Evolutionary conservation across 2,113 vertebrate genomes (phyloP).

Genomic region (Microtus pennsylvanicus): DNA sequence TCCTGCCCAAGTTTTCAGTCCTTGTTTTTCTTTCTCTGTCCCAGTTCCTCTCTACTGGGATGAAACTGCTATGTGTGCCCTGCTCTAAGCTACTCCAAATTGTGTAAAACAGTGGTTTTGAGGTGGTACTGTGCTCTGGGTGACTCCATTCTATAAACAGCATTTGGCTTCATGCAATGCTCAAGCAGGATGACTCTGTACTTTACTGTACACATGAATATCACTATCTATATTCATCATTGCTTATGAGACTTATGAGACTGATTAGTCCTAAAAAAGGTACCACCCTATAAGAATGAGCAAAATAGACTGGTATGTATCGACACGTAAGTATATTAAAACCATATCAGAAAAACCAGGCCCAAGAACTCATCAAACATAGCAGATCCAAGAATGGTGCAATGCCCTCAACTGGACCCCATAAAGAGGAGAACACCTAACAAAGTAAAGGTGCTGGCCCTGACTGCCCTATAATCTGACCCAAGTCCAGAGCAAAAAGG

Average conservation of each 20-base stretch:
- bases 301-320: not conserved
- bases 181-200: not conserved
- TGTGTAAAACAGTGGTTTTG: not conserved
- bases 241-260: not conserved
- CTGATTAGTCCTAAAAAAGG: not conserved
- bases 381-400: not conserved
- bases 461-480: not conserved
- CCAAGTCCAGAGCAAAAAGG: not conserved
- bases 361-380: not conserved
- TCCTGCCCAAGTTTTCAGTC: conserved; percentile 40
- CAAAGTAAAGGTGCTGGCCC: not conserved
- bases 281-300: not conserved
- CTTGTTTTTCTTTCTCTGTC: not conserved
- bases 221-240: not conserved
- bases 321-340: not conserved
- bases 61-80: not conserved
- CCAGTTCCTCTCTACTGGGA: not conserved
- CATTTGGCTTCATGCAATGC: not conserved
- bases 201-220: not conserved
- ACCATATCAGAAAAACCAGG: not conserved
- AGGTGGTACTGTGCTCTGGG: not conserved
- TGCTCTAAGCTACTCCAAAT: not conserved
- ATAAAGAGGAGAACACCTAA: not conserved
- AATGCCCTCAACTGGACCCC: not conserved
- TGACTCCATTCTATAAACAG: not conserved